Evolutionary conservation across 1,140 invertebrate genomes (phyloP).

Genomic region (Gryon sp.): DNA sequence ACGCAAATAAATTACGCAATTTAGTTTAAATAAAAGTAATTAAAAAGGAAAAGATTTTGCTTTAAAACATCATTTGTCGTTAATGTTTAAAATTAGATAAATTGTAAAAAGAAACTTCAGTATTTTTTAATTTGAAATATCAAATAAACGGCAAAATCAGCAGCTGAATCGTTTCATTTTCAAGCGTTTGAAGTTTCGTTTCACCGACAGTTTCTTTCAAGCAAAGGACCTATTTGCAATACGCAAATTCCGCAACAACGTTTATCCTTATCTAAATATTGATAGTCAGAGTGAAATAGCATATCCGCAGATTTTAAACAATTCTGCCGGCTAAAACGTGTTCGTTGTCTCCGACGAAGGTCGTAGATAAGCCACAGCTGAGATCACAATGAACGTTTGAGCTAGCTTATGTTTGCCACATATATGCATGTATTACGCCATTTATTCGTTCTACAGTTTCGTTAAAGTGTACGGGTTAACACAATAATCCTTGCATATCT

Average conservation of each 20-base stretch:
- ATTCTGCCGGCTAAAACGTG: constrained; percentile 5
- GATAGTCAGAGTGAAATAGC: constrained; percentile 28
- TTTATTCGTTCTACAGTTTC: constrained; percentile 32
- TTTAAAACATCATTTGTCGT: too few relatives aligned
- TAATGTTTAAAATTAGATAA: background rate
- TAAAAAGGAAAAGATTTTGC: too few relatives aligned
- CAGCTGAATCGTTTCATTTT: background rate
- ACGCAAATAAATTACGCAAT: too few relatives aligned
- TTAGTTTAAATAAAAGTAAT: too few relatives aligned
- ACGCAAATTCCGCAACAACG: constrained; percentile 6
- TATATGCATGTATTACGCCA: constrained; percentile 3
- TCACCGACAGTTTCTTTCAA: constrained; percentile 1
- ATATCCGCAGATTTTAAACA: constrained; percentile 25
- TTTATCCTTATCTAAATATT: constrained; percentile 50
- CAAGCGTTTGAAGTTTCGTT: background rate
- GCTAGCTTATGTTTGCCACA: constrained; percentile 4
- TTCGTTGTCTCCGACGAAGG: constrained; percentile 41
- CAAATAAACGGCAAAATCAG: too few relatives aligned
- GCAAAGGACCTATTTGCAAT: constrained; percentile 1
- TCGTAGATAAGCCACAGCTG: constrained; percentile 48
- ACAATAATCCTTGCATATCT: background rate
- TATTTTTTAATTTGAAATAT: too few relatives aligned
- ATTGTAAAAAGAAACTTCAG: too few relatives aligned
- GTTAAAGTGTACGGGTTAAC: background rate
- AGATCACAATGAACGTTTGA: constrained; percentile 42